Percentiles rank a stretch among this genome's conserved stretches.
Conservation (phyloP, 2,113 vertebrate species). For the Thunnus maccoyii region DNA sequence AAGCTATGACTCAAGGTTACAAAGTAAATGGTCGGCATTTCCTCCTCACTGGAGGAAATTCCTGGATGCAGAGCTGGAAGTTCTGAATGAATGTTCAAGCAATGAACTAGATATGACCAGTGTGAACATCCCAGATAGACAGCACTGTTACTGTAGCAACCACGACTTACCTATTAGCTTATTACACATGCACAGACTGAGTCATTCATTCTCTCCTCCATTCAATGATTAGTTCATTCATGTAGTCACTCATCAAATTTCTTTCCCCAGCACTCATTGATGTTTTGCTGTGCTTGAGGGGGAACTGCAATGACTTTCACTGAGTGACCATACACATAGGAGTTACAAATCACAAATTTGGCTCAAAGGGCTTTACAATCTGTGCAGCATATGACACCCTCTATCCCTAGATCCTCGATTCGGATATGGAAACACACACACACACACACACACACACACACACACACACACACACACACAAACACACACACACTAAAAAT, state of each 20-base stretch:
- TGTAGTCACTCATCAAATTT: neutral
- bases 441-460: too few relatives aligned
- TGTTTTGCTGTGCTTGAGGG: neutral
- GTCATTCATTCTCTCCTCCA: constrained; percentile 19
- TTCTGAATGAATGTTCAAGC: constrained; percentile 2
- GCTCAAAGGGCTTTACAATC: too few relatives aligned
- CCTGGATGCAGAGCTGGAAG: neutral
- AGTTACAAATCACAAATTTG: too few relatives aligned
- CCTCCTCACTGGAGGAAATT: too few relatives aligned
- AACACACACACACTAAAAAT: too few relatives aligned
- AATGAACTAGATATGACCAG: neutral
- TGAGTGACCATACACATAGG: neutral
- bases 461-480: too few relatives aligned
- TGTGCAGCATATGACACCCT: too few relatives aligned
- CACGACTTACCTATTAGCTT: neutral
- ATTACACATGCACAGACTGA: constrained; percentile 1
- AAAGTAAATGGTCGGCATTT: neutral
- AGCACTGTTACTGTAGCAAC: constrained; percentile 63
- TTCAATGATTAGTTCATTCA: constrained; percentile 14
- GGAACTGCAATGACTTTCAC: neutral
- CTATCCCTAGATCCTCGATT: too few relatives aligned
- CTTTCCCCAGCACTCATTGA: neutral
- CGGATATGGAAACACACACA: too few relatives aligned
- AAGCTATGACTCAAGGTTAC: neutral
- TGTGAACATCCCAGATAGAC: constrained; percentile 1